phyloP scores from a whole-genome alignment of 2,113 vertebrate genomes.

The Stigmatopora nigra region DNA sequence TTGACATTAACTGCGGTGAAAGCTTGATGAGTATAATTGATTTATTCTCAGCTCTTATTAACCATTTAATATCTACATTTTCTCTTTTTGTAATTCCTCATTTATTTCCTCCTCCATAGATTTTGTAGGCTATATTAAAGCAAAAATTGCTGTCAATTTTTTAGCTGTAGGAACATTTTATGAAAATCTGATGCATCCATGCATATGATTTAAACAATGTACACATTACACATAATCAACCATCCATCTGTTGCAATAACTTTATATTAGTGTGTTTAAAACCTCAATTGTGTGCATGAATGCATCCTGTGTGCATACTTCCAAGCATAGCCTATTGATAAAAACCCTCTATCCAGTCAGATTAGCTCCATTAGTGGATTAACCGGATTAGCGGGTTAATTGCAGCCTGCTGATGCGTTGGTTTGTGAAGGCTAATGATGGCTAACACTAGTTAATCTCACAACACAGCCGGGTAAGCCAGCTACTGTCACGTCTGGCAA shows the following conservation, averaged over 20 bases:
- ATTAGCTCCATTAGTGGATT: conserved; percentile 70
- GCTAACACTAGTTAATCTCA: conserved; percentile 64
- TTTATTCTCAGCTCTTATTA: background rate
- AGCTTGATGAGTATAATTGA: conserved; percentile 13
- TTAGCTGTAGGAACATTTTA: conserved; percentile 51
- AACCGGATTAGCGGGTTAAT: conserved; percentile 68
- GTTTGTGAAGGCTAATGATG: conserved; percentile 59
- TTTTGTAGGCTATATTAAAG: conserved; percentile 48
- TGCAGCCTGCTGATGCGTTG: conserved; percentile 64
- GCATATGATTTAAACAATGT: conserved; percentile 43
- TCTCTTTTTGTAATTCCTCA: background rate
- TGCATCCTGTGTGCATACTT: conserved; percentile 27
- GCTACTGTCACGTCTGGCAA: conserved; percentile 59
- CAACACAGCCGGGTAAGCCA: conserved; percentile 58
- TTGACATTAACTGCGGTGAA: conserved; percentile 8
- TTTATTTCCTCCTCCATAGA: conserved; percentile 14
- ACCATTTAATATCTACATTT: background rate
- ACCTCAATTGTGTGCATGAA: conserved; percentile 15
- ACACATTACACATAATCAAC: conserved; percentile 49
- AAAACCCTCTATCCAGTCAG: conserved; percentile 52
- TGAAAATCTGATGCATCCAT: conserved; percentile 34
- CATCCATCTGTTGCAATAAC: conserved; percentile 11
- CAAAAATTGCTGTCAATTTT: conserved; percentile 6
- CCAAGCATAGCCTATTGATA: conserved; percentile 45
- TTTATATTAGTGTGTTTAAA: background rate